Base-by-base conservation (phyloP, 2,888 invertebrate species). In the Hemithea aestivaria region DNA sequence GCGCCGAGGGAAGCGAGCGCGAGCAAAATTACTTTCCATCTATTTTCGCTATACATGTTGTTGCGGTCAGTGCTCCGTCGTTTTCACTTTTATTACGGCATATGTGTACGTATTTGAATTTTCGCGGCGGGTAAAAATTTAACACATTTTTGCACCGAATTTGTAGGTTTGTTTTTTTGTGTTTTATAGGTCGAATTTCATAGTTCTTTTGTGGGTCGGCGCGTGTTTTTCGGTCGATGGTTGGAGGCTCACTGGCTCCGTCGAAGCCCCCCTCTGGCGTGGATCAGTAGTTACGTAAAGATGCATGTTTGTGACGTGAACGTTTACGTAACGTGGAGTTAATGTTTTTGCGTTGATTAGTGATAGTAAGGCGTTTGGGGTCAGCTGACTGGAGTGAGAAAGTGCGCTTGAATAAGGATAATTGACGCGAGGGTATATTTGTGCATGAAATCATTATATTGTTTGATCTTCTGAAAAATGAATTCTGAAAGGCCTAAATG, bases 11-110 rank as follows among this genome's bases (percentile, higher is more conserved):
- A 66, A 59, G 76, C 74, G 37, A 66, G 72, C 30, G 78, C 69
- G 34, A 87, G 63, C 56, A 87, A 56, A 57, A 85, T 58, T 60
- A 87, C 84, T 85, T 87, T 88, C 88, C 85, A 87, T 67, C 68
- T 71, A 68, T 80, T 77, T 70, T 74, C 80, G 70, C 77, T 73
- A 20, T 75, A 77, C 88, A 88, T 88, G 67, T 79, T 85, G 73
- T 29, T 21, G 54, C 80, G 84, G 82, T 83, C 84, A 83, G 65
- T 82, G 82, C 61, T 67, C 81, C 56, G 59, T 38, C 10, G 62
- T 53, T 73, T 75, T 77, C 84, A 85, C 85, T 85, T 84, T 85
- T 85, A 84, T 84, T 57, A 54, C 53, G 38, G 45, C 49, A 45
- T 16, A 38, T 51, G 43, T 43, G 37, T 33, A 41, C 30, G 16